Base-by-base conservation (phyloP, 1,140 invertebrate species). In the Samia ricini region DNA sequence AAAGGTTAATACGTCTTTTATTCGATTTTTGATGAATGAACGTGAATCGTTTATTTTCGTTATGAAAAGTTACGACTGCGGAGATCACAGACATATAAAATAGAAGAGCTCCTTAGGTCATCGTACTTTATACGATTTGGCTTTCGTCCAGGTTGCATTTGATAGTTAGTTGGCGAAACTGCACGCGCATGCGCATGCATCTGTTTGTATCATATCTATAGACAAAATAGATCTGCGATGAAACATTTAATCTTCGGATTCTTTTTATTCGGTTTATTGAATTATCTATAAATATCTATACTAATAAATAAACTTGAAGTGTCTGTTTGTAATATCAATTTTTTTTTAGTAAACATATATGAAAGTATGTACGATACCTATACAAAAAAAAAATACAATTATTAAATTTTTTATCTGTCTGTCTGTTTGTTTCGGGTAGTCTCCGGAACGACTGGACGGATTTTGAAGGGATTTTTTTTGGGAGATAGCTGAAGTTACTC, bases 91-190 rank as follows among this genome's bases (percentile, higher is more conserved):
- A 52, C 51, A 22, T 23, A 48, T 15, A 52, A 52, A 52, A 23
- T 22, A 22, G 51, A 52, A 22, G 18, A 23, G 10, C 7, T 51
- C 18, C 12, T 22, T 21, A n/a, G 51, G 51, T 52, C 51, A 52
- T 22, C 51, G 51, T 7, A 52, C 51, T 23, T 21, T 22, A 22
- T 52, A 23, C 51, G 51, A 52, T 52, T 52, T 52, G 51, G 51
- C 51, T 52, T 52, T 52, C 51, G 51, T 21, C 51, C 51, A 52
- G 20, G 22, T 22, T 52, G 51, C 51, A 52, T 21, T 23, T 10
- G 22, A 22, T 22, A 52, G 51, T 52, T 52, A 23, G 51, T 52
- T 52, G n/a, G 51, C 51, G 51, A 23, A 22, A 52, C 51, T 52
- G 51, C 20, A 52, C 51, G 21, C 51, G 6, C 8, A 42, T 42